Conservation (phyloP, 2,113 vertebrate species). For the Toxostoma redivivum region DNA sequence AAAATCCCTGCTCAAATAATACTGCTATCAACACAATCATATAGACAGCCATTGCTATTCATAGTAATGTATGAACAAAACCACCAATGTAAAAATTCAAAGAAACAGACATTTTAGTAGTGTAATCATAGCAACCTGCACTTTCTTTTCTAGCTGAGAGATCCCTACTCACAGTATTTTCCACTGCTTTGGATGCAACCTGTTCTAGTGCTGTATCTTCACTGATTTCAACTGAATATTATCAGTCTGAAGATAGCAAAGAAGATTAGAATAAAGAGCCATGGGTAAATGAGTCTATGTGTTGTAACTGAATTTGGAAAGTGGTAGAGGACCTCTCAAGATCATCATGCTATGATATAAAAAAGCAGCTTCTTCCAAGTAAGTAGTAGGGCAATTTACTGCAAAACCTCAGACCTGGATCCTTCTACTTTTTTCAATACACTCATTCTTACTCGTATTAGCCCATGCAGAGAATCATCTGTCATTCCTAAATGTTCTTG, state of each 20-base stretch:
- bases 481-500: not conserved
- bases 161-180: not conserved
- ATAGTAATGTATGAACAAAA: not conserved
- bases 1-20: conserved; percentile 17
- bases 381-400: not conserved
- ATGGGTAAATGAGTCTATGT: not conserved
- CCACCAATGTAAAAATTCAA: not conserved
- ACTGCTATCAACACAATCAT: not conserved
- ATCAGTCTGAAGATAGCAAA: not conserved
- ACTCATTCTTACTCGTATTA: not conserved
- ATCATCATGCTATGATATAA: not conserved
- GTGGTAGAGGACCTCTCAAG: not conserved
- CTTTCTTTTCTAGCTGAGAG: not conserved
- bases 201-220: not conserved
- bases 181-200: not conserved
- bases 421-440: not conserved
- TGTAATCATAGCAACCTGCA: not conserved
- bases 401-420: not conserved
- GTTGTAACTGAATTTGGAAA: not conserved
- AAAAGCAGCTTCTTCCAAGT: not conserved
- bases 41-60: not conserved
- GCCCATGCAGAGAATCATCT: not conserved
- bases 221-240: not conserved
- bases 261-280: not conserved
- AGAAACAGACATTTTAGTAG: not conserved